phyloP scores from a whole-genome alignment of 2,797 vertebrate genomes.

The Kryptolebias ocellatus region DNA sequence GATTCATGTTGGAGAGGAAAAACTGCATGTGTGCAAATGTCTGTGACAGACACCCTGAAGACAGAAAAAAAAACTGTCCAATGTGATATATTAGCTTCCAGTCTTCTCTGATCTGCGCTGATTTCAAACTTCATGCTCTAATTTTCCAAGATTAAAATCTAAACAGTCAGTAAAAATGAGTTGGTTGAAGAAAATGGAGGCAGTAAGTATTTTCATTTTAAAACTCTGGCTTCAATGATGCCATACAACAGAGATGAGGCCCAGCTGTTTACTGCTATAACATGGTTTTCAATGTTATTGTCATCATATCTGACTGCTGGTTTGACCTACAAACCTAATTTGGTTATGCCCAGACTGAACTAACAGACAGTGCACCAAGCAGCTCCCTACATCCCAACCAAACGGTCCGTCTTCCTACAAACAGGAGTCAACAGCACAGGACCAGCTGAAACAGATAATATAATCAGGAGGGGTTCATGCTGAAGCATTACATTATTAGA shows the following conservation, averaged over 20 bases:
- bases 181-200: background rate
- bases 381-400: background rate
- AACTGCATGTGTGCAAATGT: conserved; percentile 20
- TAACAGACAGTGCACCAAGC: conserved; percentile 28
- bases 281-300: conserved; percentile 39
- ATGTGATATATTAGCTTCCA: background rate
- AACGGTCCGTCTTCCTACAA: background rate
- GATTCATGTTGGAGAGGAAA: conserved; percentile 2
- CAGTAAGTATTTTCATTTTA: background rate
- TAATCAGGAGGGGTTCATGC: too few relatives aligned
- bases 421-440: background rate
- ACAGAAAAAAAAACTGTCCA: conserved; percentile 3
- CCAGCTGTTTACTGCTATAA: conserved; percentile 21
- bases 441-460: background rate
- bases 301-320: conserved; percentile 49
- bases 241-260: conserved; percentile 27
- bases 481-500: background rate
- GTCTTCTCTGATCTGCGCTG: conserved; percentile 2
- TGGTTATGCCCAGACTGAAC: conserved; percentile 35
- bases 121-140: background rate
- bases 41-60: conserved; percentile 18
- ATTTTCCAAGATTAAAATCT: conserved; percentile 16
- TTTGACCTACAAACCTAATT: conserved; percentile 69
- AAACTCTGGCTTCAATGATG: conserved; percentile 1
- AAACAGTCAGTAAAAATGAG: background rate